These are phyloP conservation scores for Coelinius sp. DNA, from an alignment of 2,888 invertebrate genomes.

Conservation along the genomic window DNA sequence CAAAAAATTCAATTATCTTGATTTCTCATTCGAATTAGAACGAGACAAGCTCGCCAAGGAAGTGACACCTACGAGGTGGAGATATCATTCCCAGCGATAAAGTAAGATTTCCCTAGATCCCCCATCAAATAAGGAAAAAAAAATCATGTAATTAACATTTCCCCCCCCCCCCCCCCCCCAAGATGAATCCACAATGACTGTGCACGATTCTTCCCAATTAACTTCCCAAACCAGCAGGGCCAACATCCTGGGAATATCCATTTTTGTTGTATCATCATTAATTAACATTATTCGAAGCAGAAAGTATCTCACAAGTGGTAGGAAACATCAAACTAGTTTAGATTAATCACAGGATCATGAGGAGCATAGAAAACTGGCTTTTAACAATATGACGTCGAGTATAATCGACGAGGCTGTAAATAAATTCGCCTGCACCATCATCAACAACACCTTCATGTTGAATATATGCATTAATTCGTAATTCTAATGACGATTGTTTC, in stretches of 20 bases:
- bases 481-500: background rate
- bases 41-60: conserved; percentile 87
- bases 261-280: background rate
- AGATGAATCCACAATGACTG: background rate
- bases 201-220: conserved; percentile 2
- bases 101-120: conserved; percentile 76
- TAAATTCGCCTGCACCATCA: conserved; percentile 21
- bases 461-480: background rate
- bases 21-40: conserved; percentile 76
- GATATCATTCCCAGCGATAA: conserved; percentile 92
- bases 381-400: conserved; percentile 23
- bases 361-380: conserved; percentile 27
- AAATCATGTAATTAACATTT: conserved; percentile 19
- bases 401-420: conserved; percentile 35
- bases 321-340: background rate
- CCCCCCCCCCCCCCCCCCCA: too few relatives aligned
- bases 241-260: background rate
- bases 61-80: conserved; percentile 93
- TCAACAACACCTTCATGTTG: background rate
- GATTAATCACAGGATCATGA: conserved; percentile 15
- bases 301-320: background rate
- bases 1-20: conserved; percentile 49
- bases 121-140: conserved; percentile 28
- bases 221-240: background rate
- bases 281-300: background rate